These are phyloP conservation scores for Turnix velox DNA, from an alignment of 2,113 vertebrate species.

Conservation along the genomic window DNA sequence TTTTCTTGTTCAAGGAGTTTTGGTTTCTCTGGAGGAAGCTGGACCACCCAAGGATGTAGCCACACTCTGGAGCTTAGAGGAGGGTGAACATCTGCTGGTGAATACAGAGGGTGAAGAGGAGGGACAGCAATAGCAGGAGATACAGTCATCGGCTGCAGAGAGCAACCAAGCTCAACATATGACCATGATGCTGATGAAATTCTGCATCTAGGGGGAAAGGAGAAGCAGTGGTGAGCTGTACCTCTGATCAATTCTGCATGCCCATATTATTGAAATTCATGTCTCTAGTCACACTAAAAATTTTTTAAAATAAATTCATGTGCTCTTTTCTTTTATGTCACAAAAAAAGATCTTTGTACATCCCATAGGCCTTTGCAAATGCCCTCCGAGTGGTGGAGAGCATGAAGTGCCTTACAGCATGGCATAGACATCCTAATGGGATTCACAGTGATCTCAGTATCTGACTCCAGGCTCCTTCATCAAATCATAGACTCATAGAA, in stretches of 20 bases:
- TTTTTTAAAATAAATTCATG: not conserved
- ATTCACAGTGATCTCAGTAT: not conserved
- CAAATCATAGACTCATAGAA: too few relatives aligned
- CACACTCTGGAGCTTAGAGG: not conserved
- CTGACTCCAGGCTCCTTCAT: not conserved
- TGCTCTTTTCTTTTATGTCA: not conserved
- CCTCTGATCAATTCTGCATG: not conserved
- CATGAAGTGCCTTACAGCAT: not conserved
- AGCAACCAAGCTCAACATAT: not conserved
- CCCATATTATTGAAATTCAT: not conserved
- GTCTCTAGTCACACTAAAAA: not conserved
- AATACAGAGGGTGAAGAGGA: not conserved
- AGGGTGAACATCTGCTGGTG: not conserved
- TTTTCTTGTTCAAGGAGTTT: constrained; percentile 2
- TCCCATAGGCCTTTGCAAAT: not conserved
- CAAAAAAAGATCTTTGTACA: not conserved
- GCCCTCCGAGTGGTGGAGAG: not conserved
- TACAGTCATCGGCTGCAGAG: not conserved
- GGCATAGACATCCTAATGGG: not conserved
- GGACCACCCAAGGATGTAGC: constrained; percentile 37
- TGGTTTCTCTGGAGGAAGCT: not conserved
- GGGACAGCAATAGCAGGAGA: not conserved
- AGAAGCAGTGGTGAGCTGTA: not conserved
- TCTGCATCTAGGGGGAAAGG: not conserved
- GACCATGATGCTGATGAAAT: not conserved